A percentile compares a stretch with the other conserved stretches of the same genome.
Evolutionary conservation across 2,797 vertebrate species (phyloP).

Genomic region (Aratinga solstitialis): DNA sequence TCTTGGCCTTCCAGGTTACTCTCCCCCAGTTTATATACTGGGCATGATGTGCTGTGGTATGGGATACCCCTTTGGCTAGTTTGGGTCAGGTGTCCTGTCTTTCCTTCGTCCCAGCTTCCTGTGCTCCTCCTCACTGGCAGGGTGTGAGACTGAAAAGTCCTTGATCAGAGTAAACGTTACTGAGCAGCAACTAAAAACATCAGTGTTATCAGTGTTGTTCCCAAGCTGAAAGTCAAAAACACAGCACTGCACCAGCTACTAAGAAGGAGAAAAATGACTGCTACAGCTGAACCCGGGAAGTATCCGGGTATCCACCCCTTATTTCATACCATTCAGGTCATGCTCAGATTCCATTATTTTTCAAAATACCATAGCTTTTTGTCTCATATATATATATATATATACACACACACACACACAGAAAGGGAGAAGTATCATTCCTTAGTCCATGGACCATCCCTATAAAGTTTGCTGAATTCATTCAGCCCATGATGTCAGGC

Average conservation of each 20-base stretch:
- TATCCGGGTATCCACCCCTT: background rate
- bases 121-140: no score
- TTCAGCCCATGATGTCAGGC: background rate
- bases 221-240: background rate
- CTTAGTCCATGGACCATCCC: background rate
- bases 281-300: background rate
- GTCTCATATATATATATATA: background rate
- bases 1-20: no score
- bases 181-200: no score
- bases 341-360: background rate
- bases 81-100: no score
- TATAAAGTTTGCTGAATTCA: background rate
- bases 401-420: rapidly evolving
- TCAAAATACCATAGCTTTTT: background rate
- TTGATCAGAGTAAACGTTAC: no score
- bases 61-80: no score
- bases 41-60: no score
- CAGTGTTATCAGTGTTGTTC: background rate
- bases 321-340: background rate
- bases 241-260: background rate
- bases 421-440: background rate
- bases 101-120: no score
- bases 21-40: no score
- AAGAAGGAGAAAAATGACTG: background rate
- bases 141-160: no score